A percentile compares a stretch with the other conserved stretches of the same genome.
Evolutionary conservation across 2,797 vertebrate genomes (phyloP).

Genomic region (Gallinago nigripennis): DNA sequence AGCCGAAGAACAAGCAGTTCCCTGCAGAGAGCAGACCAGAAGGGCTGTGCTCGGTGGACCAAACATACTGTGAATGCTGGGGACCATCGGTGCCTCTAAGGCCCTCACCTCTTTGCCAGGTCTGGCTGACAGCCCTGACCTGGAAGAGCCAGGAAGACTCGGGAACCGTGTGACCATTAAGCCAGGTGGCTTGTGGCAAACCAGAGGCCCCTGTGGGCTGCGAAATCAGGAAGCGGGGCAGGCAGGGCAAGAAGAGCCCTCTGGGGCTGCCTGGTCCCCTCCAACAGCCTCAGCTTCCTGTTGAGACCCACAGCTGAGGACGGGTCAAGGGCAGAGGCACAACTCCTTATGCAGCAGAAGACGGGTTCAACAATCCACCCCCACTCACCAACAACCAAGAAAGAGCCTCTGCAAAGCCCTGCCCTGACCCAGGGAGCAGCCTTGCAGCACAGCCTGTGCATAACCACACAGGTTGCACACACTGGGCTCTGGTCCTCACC

Average conservation of each 20-base stretch:
- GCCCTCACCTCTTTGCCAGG: background rate
- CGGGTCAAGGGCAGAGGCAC: background rate
- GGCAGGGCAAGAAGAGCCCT: background rate
- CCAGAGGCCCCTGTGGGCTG: background rate
- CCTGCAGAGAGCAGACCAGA: slow-evolving; percentile 67
- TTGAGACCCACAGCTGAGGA: background rate
- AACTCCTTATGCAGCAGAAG: background rate
- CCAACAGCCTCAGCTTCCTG: background rate
- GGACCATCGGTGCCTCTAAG: background rate
- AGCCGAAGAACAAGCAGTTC: slow-evolving; percentile 91
- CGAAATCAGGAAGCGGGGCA: background rate
- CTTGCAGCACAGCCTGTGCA: background rate
- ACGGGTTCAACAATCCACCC: background rate
- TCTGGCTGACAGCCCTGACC: background rate
- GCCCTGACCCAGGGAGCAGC: background rate
- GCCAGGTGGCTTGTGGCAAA: background rate
- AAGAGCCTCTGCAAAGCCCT: background rate
- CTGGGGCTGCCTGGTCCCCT: background rate
- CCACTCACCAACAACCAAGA: background rate
- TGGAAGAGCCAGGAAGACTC: background rate
- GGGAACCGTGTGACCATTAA: background rate
- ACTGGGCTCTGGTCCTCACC: background rate
- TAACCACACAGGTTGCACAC: background rate
- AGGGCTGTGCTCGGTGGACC: background rate
- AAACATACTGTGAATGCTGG: background rate